Evolutionary conservation across 2,888 invertebrate species (phyloP).

Genomic region (Phytoseiulus persimilis): DNA sequence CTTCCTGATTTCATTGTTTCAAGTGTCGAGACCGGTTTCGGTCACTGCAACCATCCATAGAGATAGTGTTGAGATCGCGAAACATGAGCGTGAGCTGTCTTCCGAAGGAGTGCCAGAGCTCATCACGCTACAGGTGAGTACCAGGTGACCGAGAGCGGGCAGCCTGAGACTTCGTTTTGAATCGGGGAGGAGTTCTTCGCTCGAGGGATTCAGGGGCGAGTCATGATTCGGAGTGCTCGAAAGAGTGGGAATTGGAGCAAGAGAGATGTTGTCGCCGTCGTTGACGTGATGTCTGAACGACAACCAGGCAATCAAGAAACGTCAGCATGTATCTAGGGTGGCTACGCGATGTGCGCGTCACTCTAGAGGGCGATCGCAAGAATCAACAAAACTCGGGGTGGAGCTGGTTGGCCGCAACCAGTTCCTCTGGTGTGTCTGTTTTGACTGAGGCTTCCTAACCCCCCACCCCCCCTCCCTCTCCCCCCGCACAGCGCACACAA

Average conservation of each 20-base stretch:
- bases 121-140: slow-evolving; percentile 6
- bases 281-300: background rate
- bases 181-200: too few species aligned
- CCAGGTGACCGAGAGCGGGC: background rate
- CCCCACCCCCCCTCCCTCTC: too few species aligned
- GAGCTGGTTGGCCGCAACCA: background rate
- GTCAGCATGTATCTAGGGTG: background rate
- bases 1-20: slow-evolving; percentile 9
- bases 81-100: background rate
- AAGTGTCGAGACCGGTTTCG: background rate
- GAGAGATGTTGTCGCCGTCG: background rate
- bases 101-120: slow-evolving; percentile 31
- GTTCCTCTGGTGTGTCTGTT: background rate
- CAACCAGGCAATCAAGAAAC: background rate
- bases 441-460: too few species aligned
- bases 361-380: background rate
- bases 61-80: slow-evolving; percentile 22
- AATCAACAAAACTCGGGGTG: background rate
- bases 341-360: background rate
- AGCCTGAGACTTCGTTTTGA: too few species aligned
- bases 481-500: background rate
- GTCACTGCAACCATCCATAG: slow-evolving; percentile 26
- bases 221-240: background rate
- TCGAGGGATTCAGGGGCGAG: background rate
- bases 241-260: background rate